Evolutionary conservation across 1,140 invertebrate genomes (phyloP).

Genomic region (Trachymyrmex septentrionalis): DNA sequence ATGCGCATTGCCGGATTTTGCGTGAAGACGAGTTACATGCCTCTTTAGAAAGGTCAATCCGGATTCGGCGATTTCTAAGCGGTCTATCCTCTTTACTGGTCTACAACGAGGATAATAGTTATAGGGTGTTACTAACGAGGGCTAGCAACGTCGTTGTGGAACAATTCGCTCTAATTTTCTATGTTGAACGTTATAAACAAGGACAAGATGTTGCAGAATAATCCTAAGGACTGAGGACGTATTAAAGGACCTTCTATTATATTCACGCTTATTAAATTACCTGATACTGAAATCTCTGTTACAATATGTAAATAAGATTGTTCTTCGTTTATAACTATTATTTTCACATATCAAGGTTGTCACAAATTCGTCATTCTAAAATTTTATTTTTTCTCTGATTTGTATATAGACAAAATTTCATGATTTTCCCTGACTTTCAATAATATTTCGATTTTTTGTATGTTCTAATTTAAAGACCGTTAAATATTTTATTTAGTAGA

Average conservation of each 20-base stretch:
- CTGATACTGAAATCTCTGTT: not conserved
- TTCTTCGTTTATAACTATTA: not conserved
- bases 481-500: too few species aligned
- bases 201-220: constrained; percentile 8
- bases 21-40: not conserved
- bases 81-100: constrained; percentile 16
- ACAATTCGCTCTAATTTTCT: constrained; percentile 20
- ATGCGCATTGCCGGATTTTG: not conserved
- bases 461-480: too few species aligned
- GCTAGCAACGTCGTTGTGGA: not conserved
- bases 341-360: not conserved
- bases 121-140: constrained; percentile 19
- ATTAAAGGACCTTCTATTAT: constrained; percentile 1
- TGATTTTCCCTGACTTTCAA: too few species aligned
- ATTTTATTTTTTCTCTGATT: too few species aligned
- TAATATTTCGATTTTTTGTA: too few species aligned
- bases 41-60: not conserved
- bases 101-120: constrained; percentile 15
- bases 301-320: not conserved
- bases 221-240: constrained; percentile 5
- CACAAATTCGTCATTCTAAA: too few species aligned
- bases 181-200: not conserved
- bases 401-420: too few species aligned
- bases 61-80: not conserved
- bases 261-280: constrained; percentile 30